Conservation (phyloP, 2,113 vertebrate species). For the Pseudorasbora parva region DNA sequence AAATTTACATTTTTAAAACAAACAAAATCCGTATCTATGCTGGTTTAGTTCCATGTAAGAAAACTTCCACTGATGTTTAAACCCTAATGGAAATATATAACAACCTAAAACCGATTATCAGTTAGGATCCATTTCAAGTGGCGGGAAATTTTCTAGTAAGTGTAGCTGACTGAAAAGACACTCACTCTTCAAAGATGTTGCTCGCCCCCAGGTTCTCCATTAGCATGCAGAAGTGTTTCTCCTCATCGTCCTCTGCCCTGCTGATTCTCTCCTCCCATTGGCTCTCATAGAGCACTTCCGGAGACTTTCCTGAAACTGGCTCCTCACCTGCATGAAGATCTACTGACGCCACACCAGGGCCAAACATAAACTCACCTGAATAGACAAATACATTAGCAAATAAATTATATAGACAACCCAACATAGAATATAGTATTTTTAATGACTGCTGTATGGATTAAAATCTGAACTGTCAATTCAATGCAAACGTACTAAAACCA, state of each 20-base stretch:
- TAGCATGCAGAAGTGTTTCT: slow-evolving; percentile 84
- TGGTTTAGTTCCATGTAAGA: neutral
- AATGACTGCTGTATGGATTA: neutral
- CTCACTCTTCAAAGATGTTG: slow-evolving; percentile 88
- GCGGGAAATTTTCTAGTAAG: neutral
- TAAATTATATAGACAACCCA: neutral
- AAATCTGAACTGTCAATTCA: neutral
- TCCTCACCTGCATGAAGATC: slow-evolving; percentile 48
- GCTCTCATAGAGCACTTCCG: slow-evolving; percentile 74
- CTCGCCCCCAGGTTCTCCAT: slow-evolving; percentile 87
- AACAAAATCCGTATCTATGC: too few relatives aligned
- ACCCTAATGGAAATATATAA: neutral
- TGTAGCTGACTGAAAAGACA: slow-evolving; percentile 1
- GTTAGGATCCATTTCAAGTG: neutral
- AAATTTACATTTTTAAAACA: too few relatives aligned
- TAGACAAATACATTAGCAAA: slow-evolving; percentile 17
- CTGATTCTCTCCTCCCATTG: slow-evolving; percentile 64
- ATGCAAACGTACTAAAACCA: slow-evolving; percentile 86
- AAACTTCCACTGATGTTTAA: neutral
- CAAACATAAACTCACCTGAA: slow-evolving; percentile 84
- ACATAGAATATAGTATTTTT: neutral
- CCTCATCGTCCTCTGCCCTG: slow-evolving; percentile 76
- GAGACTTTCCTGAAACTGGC: slow-evolving; percentile 1
- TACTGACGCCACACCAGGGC: slow-evolving; percentile 61
- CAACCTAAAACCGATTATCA: neutral